Evolutionary conservation across 1,140 invertebrate genomes (phyloP).

Genomic region (Zaprionus inermis): DNA sequence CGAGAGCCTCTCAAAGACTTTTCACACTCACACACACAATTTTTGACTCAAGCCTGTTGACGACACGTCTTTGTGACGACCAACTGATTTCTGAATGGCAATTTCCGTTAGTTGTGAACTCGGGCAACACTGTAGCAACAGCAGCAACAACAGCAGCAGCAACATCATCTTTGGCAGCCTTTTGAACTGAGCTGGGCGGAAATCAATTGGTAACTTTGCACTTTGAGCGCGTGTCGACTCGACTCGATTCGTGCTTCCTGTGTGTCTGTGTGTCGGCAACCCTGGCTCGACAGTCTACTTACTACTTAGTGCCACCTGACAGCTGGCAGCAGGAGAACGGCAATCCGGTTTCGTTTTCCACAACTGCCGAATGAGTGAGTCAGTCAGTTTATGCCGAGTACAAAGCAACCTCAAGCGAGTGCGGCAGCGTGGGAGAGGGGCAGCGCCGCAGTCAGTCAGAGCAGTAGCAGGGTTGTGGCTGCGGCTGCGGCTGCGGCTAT

Average conservation of each 20-base stretch:
- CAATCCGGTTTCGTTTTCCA: slow-evolving; percentile 33
- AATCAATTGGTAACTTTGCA: slow-evolving; percentile 32
- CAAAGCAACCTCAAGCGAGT: neutral
- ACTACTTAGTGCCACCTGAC: slow-evolving; percentile 28
- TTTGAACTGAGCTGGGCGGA: slow-evolving; percentile 11
- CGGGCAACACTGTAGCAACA: neutral
- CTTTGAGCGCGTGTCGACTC: slow-evolving; percentile 14
- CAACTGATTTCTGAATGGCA: slow-evolving; percentile 22
- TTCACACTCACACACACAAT: neutral
- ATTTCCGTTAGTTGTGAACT: slow-evolving; percentile 35
- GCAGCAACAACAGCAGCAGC: neutral
- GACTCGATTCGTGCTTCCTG: neutral
- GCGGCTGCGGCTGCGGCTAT: neutral
- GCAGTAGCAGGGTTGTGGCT: neutral
- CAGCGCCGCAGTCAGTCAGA: too few species aligned
- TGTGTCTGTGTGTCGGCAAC: neutral
- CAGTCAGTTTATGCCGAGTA: neutral
- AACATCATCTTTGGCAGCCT: neutral
- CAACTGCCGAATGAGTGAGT: slow-evolving; percentile 10
- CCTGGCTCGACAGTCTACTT: neutral
- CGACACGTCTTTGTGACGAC: slow-evolving; percentile 13
- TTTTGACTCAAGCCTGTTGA: slow-evolving; percentile 14
- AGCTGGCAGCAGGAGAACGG: neutral
- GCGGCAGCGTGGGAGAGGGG: too few species aligned
- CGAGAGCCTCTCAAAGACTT: slow-evolving; percentile 4